phyloP scores from a whole-genome alignment of 2,797 vertebrate genomes.

The Fundulus diaphanus region DNA sequence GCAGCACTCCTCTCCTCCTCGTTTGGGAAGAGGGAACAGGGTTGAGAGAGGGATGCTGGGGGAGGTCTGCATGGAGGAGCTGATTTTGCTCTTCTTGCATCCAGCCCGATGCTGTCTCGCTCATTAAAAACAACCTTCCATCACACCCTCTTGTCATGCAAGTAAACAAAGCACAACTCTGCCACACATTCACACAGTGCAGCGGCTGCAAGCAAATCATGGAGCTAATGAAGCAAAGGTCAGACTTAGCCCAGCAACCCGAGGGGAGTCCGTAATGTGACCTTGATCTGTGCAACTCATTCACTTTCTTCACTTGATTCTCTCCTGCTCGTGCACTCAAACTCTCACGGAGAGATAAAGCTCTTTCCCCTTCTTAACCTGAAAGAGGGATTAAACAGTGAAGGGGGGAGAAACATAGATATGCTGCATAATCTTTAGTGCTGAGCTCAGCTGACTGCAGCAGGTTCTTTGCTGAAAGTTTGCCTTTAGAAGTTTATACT shows the following conservation, averaged over 20 bases:
- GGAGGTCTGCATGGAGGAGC: slow-evolving; percentile 39
- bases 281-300: slow-evolving; percentile 48
- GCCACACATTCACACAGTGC: slow-evolving; percentile 13
- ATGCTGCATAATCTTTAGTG: slow-evolving; percentile 63
- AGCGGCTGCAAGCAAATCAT: slow-evolving; percentile 23
- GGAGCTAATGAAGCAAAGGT: slow-evolving; percentile 60
- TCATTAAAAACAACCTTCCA: slow-evolving; percentile 45
- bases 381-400: slow-evolving; percentile 61
- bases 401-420: slow-evolving; percentile 45
- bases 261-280: slow-evolving; percentile 29
- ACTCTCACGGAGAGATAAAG: slow-evolving; percentile 21
- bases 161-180: slow-evolving; percentile 37
- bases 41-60: slow-evolving; percentile 23
- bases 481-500: slow-evolving; percentile 26
- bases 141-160: slow-evolving; percentile 33
- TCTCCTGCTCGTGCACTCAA: neutral
- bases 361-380: slow-evolving; percentile 61
- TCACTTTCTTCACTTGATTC: slow-evolving; percentile 28
- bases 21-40: slow-evolving; percentile 48
- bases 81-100: slow-evolving; percentile 47
- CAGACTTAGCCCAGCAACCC: slow-evolving; percentile 43
- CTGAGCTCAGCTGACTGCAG: slow-evolving; percentile 61
- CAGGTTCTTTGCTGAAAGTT: slow-evolving; percentile 36
- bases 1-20: slow-evolving; percentile 55
- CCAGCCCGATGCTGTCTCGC: slow-evolving; percentile 27